These are phyloP conservation scores for Scaptomyza cyrtandrae DNA, from an alignment of 2,888 invertebrate species.

Conservation along the genomic window DNA sequence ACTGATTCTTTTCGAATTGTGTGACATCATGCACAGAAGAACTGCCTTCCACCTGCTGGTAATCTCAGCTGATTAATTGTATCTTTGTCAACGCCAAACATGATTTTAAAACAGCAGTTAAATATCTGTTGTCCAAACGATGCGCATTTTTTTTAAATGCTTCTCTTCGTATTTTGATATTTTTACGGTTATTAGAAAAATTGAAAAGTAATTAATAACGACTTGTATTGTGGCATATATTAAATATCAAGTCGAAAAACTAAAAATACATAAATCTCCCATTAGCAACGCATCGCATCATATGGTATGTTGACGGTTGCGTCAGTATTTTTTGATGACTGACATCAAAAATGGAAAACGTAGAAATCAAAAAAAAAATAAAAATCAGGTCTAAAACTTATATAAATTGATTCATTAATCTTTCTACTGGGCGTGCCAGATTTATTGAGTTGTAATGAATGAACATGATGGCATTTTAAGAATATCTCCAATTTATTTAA, in stretches of 20 bases:
- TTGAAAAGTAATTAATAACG: conserved; percentile 72
- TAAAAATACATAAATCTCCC: conserved; percentile 52
- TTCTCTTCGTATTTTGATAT: conserved; percentile 50
- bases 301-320: conserved; percentile 22
- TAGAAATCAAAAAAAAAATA: conserved; percentile 1
- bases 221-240: conserved; percentile 55
- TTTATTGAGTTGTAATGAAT: conserved; percentile 44
- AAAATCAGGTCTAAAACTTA: background rate
- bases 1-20: conserved; percentile 26
- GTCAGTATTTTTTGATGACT: conserved; percentile 48
- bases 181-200: conserved; percentile 73
- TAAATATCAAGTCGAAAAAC: conserved; percentile 50
- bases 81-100: conserved; percentile 64
- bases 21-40: conserved; percentile 49
- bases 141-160: conserved; percentile 9
- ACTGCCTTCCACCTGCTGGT: conserved; percentile 59
- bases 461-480: conserved; percentile 44
- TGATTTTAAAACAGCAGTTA: conserved; percentile 34
- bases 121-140: background rate
- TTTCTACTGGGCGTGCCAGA: conserved; percentile 52
- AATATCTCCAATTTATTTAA: conserved; percentile 39
- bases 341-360: conserved; percentile 16
- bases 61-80: conserved; percentile 63
- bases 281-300: conserved; percentile 48
- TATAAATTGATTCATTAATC: conserved; percentile 33